Percentiles rank a stretch among this genome's conserved stretches.
These are phyloP conservation scores for Calliopum simillimum DNA, from an alignment of 2,888 invertebrate species.

Conservation along the genomic window DNA sequence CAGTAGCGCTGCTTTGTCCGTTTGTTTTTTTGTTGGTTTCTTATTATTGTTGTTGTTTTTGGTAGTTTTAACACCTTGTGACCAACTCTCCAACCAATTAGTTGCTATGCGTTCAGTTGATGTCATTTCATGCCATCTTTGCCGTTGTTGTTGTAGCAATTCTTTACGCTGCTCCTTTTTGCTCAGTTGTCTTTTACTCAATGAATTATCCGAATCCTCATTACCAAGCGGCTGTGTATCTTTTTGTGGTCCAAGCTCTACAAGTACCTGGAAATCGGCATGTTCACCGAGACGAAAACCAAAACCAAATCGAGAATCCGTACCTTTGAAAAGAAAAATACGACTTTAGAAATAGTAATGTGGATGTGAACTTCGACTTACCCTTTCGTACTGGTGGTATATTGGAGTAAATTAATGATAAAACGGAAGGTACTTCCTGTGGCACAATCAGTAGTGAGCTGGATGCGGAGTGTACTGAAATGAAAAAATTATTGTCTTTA, in stretches of 20 bases:
- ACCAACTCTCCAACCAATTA: constrained; percentile 73
- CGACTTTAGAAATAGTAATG: not conserved
- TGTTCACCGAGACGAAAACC: constrained; percentile 85
- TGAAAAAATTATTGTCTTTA: too few relatives aligned
- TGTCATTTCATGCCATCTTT: constrained; percentile 65
- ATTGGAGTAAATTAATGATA: constrained; percentile 85
- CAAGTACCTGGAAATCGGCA: constrained; percentile 82
- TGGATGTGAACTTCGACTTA: constrained; percentile 54
- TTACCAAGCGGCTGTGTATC: constrained; percentile 77
- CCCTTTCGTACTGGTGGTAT: constrained; percentile 89
- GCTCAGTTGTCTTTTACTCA: constrained; percentile 63
- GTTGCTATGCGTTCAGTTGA: constrained; percentile 54
- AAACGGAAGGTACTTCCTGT: constrained; percentile 81
- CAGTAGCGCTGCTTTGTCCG: constrained; percentile 57
- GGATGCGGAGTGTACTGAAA: constrained; percentile 69
- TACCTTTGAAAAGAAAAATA: constrained; percentile 70
- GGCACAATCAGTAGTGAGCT: constrained; percentile 76
- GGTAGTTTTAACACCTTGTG: constrained; percentile 69
- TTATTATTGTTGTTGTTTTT: constrained; percentile 38
- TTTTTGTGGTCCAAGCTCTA: constrained; percentile 83
- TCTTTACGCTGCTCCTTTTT: constrained; percentile 50
- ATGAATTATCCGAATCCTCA: constrained; percentile 55
- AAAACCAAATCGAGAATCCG: constrained; percentile 82
- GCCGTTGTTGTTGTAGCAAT: constrained; percentile 43
- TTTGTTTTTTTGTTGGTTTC: constrained; percentile 26